These are phyloP conservation scores for Neelides sp. DNA, from an alignment of 1,140 invertebrate species.

Conservation along the genomic window DNA sequence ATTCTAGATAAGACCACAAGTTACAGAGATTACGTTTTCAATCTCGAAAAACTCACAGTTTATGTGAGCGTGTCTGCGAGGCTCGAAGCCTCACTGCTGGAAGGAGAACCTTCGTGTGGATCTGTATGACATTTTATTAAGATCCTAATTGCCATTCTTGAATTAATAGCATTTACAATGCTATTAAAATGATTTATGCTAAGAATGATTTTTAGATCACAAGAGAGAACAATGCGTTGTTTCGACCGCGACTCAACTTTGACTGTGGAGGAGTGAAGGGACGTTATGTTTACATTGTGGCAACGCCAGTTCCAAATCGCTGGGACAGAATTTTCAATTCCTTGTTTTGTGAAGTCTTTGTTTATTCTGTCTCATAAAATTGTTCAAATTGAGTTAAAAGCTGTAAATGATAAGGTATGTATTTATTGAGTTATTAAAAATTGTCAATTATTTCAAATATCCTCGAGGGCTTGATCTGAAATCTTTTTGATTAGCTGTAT, in stretches of 20 bases:
- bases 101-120: constrained; percentile 38
- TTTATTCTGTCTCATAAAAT: no score
- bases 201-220: no score
- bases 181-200: no score
- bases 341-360: constrained; percentile 45
- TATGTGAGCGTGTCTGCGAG: constrained; percentile 41
- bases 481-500: no score
- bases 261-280: constrained; percentile 40
- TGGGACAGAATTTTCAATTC: constrained; percentile 43
- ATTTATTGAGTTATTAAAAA: no score
- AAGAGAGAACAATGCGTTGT: constrained; percentile 42
- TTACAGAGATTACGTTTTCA: constrained; percentile 42
- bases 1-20: constrained; percentile 36
- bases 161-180: no score
- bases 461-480: no score
- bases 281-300: constrained; percentile 44
- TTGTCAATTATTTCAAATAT: no score
- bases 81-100: constrained; percentile 32
- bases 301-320: constrained; percentile 41
- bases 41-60: constrained; percentile 43
- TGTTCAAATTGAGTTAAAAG: no score
- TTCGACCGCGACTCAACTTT: constrained; percentile 39
- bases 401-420: no score
- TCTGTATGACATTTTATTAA: no score
- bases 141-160: no score